A percentile compares a stretch with the other conserved stretches of the same genome.
Conservation (phyloP, 2,797 vertebrate genomes). For the Phrynocephalus vlangalii region DNA sequence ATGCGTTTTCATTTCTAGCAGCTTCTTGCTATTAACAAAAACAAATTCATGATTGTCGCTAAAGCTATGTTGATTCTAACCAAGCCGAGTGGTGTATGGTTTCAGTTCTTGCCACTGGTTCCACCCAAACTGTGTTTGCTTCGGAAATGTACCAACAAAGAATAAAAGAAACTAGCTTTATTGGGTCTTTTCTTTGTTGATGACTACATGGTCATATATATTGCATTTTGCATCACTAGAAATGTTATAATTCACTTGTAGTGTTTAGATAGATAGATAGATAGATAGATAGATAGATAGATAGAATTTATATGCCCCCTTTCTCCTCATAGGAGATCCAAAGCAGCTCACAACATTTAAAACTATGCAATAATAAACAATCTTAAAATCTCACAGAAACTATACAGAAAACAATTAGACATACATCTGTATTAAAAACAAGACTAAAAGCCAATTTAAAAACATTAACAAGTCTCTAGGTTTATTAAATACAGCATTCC, state of each 20-base stretch:
- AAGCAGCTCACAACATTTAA: too few relatives aligned
- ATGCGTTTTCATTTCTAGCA: not conserved
- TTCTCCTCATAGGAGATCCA: too few relatives aligned
- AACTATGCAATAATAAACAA: too few relatives aligned
- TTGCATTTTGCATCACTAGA: not conserved
- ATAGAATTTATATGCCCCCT: too few relatives aligned
- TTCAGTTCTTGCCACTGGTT: slow-evolving; percentile 20
- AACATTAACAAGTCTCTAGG: too few relatives aligned
- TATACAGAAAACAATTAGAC: too few relatives aligned
- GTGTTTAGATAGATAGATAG: too few relatives aligned
- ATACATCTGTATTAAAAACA: too few relatives aligned
- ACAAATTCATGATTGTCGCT: slow-evolving; percentile 56
- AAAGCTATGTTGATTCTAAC: slow-evolving; percentile 54
- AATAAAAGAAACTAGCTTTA: not conserved
- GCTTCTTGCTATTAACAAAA: slow-evolving; percentile 55
- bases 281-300: too few relatives aligned
- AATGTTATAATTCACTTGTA: not conserved
- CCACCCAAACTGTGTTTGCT: slow-evolving; percentile 47
- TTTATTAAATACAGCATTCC: too few relatives aligned
- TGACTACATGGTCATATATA: not conserved
- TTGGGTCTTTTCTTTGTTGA: not conserved
- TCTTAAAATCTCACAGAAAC: too few relatives aligned
- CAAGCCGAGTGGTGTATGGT: slow-evolving; percentile 47
- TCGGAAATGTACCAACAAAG: slow-evolving; percentile 10
- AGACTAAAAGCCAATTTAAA: too few relatives aligned